Conservation (phyloP, 35 echinoderm and acorn worm species). For the Apostichopus californicus region DNA sequence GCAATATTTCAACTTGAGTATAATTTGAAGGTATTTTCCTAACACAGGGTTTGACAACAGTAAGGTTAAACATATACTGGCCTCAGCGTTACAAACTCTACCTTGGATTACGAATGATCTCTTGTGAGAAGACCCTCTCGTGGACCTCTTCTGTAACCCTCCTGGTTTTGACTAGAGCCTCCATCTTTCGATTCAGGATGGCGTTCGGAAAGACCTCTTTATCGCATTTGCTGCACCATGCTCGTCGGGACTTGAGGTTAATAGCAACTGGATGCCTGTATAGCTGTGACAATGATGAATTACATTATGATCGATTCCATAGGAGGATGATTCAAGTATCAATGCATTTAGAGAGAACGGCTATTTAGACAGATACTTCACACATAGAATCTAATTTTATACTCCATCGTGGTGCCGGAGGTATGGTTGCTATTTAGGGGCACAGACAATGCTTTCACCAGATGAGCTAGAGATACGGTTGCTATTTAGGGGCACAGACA, state of each 20-base stretch:
- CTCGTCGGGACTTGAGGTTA: conserved; percentile 69
- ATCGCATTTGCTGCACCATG: conserved; percentile 93
- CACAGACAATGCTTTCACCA: background rate
- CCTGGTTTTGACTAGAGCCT: conserved; percentile 33
- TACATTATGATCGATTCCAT: background rate
- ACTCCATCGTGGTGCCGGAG: background rate
- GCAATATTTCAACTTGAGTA: background rate
- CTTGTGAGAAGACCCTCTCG: conserved; percentile 20
- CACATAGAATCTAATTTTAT: too few species aligned
- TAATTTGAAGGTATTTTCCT: too few species aligned
- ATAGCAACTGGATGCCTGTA: conserved; percentile 69
- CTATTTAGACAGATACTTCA: background rate
- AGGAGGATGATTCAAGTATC: background rate
- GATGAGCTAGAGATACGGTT: too few species aligned
- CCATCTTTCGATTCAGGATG: conserved; percentile 27
- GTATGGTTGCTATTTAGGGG: background rate
- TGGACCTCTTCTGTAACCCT: conserved; percentile 33
- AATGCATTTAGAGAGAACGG: background rate
- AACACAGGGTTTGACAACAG: too few species aligned
- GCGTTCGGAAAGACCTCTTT: conserved; percentile 63
- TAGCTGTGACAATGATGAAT: conserved; percentile 26
- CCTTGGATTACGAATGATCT: conserved; percentile 53
- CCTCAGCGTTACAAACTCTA: background rate
- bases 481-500: too few species aligned
- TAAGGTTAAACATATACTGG: background rate